Evolutionary conservation across 2,888 invertebrate genomes (phyloP).

Genomic region (Shargacucullia verbasci): DNA sequence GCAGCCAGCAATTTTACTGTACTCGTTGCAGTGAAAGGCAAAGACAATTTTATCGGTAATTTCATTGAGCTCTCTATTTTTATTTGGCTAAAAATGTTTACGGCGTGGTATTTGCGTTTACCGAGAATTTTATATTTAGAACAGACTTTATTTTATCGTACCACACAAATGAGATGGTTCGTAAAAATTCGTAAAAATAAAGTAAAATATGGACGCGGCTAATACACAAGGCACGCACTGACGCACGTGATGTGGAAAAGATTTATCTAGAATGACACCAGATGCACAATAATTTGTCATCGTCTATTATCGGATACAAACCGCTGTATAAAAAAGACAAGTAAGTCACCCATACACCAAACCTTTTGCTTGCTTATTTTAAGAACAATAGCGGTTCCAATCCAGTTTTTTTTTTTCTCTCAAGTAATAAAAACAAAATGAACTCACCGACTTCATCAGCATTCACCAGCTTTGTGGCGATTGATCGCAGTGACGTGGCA

Average conservation of each 20-base stretch:
- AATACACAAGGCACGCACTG: too few relatives aligned
- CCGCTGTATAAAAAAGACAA: background rate
- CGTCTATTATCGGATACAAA: background rate
- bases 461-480: conserved; percentile 88
- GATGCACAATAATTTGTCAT: background rate
- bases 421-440: background rate
- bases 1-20: too few relatives aligned
- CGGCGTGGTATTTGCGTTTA: too few relatives aligned
- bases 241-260: too few relatives aligned
- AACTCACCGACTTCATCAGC: conserved; percentile 88
- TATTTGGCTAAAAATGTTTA: background rate
- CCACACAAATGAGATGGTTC: too few relatives aligned
- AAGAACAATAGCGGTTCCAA: background rate
- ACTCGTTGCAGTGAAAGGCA: background rate
- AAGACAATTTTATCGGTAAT: background rate
- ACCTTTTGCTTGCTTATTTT: background rate
- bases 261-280: background rate
- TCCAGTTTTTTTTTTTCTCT: too few relatives aligned
- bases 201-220: too few relatives aligned
- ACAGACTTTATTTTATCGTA: too few relatives aligned
- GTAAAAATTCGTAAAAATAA: too few relatives aligned
- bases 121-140: too few relatives aligned
- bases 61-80: background rate
- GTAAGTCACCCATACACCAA: background rate
- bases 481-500: conserved; percentile 88